These are phyloP conservation scores for Eutolmus rufibarbis DNA, from an alignment of 2,888 invertebrate species.

Conservation along the genomic window DNA sequence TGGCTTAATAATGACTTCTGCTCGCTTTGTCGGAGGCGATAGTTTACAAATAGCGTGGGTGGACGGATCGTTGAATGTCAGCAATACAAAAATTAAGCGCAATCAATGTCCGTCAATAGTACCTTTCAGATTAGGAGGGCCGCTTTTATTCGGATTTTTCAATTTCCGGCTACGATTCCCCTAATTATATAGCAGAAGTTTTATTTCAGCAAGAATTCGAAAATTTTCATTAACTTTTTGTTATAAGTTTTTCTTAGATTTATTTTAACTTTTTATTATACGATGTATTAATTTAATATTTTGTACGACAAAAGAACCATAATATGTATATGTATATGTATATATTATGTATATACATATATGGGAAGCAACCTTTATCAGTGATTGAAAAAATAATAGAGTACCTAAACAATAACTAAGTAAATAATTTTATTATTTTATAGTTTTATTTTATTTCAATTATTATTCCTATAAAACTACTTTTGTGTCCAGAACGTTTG, in stretches of 20 bases:
- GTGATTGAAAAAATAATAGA: too few species aligned
- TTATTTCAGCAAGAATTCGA: background rate
- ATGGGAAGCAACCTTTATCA: too few species aligned
- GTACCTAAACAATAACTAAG: too few species aligned
- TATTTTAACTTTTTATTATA: background rate
- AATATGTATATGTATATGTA: too few species aligned
- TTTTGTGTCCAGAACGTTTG: too few species aligned
- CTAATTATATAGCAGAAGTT: background rate
- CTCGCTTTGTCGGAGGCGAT: constrained; percentile 25
- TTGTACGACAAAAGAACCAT: too few species aligned
- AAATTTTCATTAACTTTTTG: background rate
- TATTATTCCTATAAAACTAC: too few species aligned
- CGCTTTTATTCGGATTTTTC: background rate
- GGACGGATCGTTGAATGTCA: background rate
- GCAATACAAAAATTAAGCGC: constrained; percentile 13
- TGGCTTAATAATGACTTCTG: constrained; percentile 19
- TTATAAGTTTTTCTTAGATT: background rate
- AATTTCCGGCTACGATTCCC: background rate
- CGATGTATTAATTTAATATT: too few species aligned
- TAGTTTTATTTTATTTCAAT: too few species aligned
- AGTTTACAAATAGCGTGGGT: constrained; percentile 34
- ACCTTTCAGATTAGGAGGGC: background rate
- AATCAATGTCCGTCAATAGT: constrained; percentile 34
- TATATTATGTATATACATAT: too few species aligned
- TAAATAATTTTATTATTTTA: too few species aligned